phyloP scores from a whole-genome alignment of 2,797 vertebrate species.

The Microtus californicus region DNA sequence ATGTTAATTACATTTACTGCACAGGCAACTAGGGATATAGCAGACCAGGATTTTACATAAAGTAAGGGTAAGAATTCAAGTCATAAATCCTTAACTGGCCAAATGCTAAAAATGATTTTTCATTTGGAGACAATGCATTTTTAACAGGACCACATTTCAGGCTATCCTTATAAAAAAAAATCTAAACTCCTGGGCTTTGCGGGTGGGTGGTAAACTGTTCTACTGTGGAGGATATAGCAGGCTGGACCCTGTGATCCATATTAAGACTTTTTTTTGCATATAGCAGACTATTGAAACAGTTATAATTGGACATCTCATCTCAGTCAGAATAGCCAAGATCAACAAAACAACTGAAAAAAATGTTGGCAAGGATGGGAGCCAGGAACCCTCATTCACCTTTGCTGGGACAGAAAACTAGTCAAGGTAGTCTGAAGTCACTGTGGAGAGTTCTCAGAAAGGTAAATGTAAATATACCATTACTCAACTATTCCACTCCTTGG shows the following conservation, averaged over 20 bases:
- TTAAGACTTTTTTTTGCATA: not conserved
- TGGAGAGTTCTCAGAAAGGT: not conserved
- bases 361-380: not conserved
- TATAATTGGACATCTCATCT: slow-evolving; percentile 29
- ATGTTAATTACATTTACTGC: slow-evolving; percentile 44
- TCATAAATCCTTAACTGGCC: not conserved
- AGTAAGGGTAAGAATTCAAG: not conserved
- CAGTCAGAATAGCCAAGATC: not conserved
- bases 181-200: not conserved
- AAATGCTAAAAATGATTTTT: not conserved
- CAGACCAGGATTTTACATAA: not conserved
- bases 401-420: not conserved
- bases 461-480: not conserved
- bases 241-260: not conserved
- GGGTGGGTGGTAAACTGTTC: not conserved
- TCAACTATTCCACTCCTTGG: not conserved
- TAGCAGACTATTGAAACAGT: not conserved
- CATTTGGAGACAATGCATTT: not conserved
- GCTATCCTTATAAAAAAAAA: not conserved
- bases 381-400: no score
- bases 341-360: not conserved
- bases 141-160: not conserved
- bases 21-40: not conserved
- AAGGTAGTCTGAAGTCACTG: not conserved
- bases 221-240: not conserved